Percentiles rank a stretch among this genome's conserved stretches.
Evolutionary conservation across 2,888 invertebrate genomes (phyloP).

Genomic region (Xanthia togata): DNA sequence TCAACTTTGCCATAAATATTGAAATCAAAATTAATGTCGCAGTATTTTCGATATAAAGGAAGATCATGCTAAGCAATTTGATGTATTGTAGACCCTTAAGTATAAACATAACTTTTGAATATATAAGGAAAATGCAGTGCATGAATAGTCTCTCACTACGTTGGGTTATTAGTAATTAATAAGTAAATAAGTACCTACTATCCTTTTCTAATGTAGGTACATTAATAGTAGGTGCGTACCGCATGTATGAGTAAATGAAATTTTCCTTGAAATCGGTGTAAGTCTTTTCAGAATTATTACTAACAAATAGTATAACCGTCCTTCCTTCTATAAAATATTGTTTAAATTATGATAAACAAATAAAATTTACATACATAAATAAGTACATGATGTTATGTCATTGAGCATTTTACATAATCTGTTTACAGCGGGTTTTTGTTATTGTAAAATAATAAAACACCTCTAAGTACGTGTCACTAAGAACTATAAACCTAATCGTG

Average conservation of each 20-base stretch:
- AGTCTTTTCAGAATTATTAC: conserved; percentile 20
- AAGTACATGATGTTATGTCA: conserved; percentile 11
- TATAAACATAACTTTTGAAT: neutral
- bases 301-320: conserved; percentile 18
- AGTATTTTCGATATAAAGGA: too few species aligned
- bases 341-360: conserved; percentile 39
- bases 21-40: too few species aligned
- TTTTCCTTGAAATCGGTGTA: conserved; percentile 13
- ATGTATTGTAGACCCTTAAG: too few species aligned
- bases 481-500: conserved; percentile 1
- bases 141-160: neutral
- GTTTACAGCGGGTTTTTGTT: conserved; percentile 45
- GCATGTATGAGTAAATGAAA: neutral
- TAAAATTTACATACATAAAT: conserved; percentile 21
- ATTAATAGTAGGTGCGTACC: neutral
- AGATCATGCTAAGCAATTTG: too few species aligned
- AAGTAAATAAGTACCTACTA: neutral
- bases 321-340: conserved; percentile 13
- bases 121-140: neutral
- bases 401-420: conserved; percentile 47
- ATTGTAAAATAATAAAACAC: conserved; percentile 35
- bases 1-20: too few species aligned
- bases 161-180: neutral
- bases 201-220: neutral
- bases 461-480: neutral